These are phyloP conservation scores for Psittacula derbiana DNA, from an alignment of 2,797 vertebrate species.

Conservation along the genomic window DNA sequence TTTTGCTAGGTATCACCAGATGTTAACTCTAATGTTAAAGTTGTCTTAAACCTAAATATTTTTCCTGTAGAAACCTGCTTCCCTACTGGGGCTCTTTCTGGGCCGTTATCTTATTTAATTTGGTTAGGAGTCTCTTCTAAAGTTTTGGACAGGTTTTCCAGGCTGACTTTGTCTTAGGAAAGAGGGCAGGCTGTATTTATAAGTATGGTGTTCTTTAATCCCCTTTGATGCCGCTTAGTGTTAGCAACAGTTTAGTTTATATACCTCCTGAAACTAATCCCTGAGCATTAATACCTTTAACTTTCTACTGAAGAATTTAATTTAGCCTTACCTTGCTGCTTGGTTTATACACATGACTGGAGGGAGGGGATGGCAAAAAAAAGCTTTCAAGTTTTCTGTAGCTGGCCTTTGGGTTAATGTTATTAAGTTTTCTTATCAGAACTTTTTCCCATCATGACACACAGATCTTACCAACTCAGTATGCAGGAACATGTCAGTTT, in stretches of 20 bases:
- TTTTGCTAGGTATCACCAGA: neutral
- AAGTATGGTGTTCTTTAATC: neutral
- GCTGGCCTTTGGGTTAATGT: neutral
- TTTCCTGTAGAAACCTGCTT: neutral
- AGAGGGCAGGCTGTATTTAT: neutral
- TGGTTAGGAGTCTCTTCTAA: neutral
- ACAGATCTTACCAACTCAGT: neutral
- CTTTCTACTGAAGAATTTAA: neutral
- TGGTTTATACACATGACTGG: neutral
- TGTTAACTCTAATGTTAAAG: neutral
- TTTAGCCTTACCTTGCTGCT: neutral
- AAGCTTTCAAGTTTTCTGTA: neutral
- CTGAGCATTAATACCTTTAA: neutral
- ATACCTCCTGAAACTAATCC: neutral
- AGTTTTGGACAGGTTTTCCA: neutral
- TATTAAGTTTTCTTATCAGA: neutral
- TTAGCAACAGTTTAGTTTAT: neutral
- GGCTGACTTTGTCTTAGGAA: neutral
- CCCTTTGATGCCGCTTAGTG: neutral
- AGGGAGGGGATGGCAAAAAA: neutral
- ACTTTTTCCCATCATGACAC: neutral
- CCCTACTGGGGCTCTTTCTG: neutral
- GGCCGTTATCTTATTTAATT: neutral
- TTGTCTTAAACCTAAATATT: neutral
- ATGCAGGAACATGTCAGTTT: conserved; percentile 53